Percentiles rank a stretch among this genome's conserved stretches.
These are phyloP conservation scores for Saturnia japonica DNA, from an alignment of 2,888 invertebrate species.

Conservation along the genomic window DNA sequence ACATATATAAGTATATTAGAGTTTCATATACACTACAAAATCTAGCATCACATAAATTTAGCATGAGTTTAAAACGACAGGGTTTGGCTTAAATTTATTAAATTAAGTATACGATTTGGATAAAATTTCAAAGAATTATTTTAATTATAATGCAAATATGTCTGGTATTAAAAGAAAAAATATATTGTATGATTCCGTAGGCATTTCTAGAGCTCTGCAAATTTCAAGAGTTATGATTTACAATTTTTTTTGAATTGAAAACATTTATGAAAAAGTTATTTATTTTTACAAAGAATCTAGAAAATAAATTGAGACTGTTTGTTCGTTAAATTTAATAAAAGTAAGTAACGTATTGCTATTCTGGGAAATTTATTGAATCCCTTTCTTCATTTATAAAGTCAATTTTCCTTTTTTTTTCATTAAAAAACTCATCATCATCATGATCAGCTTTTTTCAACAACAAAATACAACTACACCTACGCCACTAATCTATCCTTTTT, in stretches of 20 bases:
- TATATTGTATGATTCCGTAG: neutral
- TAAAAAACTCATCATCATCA: neutral
- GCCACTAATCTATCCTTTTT: too few species aligned
- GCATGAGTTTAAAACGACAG: too few species aligned
- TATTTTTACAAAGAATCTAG: neutral
- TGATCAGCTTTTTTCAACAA: too few species aligned
- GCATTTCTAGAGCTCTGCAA: neutral
- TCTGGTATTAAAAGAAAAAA: constrained; percentile 3
- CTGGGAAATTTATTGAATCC: neutral
- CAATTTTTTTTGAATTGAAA: neutral
- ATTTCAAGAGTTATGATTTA: neutral
- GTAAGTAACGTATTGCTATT: neutral
- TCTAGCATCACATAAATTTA: too few species aligned
- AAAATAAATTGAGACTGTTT: neutral
- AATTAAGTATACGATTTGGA: too few species aligned
- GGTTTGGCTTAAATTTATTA: too few species aligned
- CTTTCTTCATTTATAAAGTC: neutral
- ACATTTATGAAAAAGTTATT: constrained; percentile 13
- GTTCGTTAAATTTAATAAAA: neutral
- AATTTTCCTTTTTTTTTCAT: neutral
- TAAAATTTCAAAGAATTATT: constrained; percentile 11
- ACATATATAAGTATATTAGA: too few species aligned
- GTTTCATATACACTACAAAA: too few species aligned
- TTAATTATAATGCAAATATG: neutral
- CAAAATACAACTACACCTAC: too few species aligned